Conservation (phyloP, 2,888 invertebrate species). For the Lasioglossum oenotherae region DNA sequence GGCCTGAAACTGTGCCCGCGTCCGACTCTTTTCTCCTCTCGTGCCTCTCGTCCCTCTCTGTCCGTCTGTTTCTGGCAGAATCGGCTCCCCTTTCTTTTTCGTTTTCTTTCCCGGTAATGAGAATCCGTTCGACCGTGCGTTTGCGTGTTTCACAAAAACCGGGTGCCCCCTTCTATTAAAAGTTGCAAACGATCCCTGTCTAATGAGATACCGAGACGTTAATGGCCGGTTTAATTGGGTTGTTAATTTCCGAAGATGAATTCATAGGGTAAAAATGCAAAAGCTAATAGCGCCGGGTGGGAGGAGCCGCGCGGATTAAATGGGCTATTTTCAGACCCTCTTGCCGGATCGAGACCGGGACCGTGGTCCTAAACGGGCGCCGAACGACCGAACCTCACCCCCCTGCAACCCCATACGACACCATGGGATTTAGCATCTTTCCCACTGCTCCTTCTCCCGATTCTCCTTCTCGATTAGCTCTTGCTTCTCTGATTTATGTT, state of each 20-base stretch:
- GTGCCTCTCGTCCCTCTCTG: background rate
- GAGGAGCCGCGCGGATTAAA: constrained; percentile 76
- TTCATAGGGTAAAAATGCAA: constrained; percentile 82
- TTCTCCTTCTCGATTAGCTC: background rate
- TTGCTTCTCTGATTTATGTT: too few relatives aligned
- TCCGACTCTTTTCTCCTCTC: background rate
- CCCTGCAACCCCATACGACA: constrained; percentile 27
- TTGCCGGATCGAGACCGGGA: constrained; percentile 36
- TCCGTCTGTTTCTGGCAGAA: background rate
- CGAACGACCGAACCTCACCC: constrained; percentile 34
- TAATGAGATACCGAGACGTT: constrained; percentile 82
- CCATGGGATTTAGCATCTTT: background rate
- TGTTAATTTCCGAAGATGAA: constrained; percentile 82
- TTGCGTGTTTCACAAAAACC: constrained; percentile 69
- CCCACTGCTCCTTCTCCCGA: background rate
- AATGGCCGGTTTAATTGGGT: constrained; percentile 82
- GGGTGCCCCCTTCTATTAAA: constrained; percentile 76
- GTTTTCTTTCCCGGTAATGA: constrained; percentile 56
- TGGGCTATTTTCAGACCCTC: constrained; percentile 76
- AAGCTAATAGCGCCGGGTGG: constrained; percentile 76
- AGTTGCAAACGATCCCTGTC: constrained; percentile 76
- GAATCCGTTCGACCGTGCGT: constrained; percentile 61
- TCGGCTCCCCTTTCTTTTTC: background rate
- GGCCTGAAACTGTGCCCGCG: constrained; percentile 23
- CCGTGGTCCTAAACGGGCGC: constrained; percentile 51